Percentiles rank a stretch among this genome's conserved stretches.
These are phyloP conservation scores for Aphodius sticticus DNA, from an alignment of 2,888 invertebrate genomes.

Conservation along the genomic window DNA sequence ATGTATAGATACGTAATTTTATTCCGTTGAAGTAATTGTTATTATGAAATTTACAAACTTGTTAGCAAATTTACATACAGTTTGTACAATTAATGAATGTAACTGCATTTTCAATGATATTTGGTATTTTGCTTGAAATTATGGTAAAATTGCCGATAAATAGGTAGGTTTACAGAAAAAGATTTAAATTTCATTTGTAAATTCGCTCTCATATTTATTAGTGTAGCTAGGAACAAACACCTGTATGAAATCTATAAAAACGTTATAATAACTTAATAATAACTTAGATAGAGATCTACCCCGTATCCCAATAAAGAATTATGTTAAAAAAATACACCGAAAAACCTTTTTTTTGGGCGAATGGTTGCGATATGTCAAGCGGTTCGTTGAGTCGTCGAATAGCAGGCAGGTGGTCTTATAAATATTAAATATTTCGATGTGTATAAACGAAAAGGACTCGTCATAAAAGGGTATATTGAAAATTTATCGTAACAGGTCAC, in stretches of 20 bases:
- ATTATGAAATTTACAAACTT: too few relatives aligned
- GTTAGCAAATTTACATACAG: too few relatives aligned
- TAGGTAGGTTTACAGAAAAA: too few relatives aligned
- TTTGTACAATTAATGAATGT: too few relatives aligned
- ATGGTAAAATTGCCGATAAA: too few relatives aligned
- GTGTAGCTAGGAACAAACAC: too few relatives aligned
- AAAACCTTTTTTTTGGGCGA: background rate
- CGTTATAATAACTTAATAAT: background rate
- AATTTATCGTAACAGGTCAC: slow-evolving; percentile 4
- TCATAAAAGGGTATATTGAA: background rate
- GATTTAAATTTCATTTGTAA: too few relatives aligned
- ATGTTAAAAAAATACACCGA: background rate
- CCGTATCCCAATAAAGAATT: background rate
- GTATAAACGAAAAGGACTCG: slow-evolving; percentile 4
- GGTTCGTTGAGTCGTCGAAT: background rate
- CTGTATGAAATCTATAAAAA: background rate
- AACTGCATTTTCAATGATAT: too few relatives aligned
- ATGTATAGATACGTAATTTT: too few relatives aligned
- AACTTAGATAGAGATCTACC: background rate
- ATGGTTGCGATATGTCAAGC: background rate
- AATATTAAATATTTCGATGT: slow-evolving; percentile 19
- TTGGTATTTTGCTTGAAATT: too few relatives aligned
- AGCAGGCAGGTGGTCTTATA: slow-evolving; percentile 19
- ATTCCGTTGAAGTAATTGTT: too few relatives aligned
- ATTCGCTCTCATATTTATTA: too few relatives aligned